Evolutionary conservation across 2,113 vertebrate species (phyloP).

Genomic region (Lucifuga dentata): DNA sequence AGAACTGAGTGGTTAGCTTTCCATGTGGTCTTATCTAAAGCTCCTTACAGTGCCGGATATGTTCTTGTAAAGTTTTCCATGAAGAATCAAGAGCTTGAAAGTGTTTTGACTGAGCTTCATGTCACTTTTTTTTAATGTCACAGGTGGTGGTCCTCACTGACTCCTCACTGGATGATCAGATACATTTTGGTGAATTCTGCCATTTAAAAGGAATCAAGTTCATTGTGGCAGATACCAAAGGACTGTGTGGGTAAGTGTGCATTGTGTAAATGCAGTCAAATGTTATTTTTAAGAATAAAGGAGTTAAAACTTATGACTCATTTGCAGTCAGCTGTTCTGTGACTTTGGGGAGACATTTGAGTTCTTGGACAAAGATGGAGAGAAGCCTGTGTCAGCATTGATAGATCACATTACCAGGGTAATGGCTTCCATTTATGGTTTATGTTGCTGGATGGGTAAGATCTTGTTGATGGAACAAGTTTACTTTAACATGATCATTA

Average conservation of each 20-base stretch:
- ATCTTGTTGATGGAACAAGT: too few relatives aligned
- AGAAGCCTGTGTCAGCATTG: conserved; percentile 64
- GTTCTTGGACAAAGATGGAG: conserved; percentile 81
- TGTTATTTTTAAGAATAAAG: not conserved
- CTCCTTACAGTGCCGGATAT: too few relatives aligned
- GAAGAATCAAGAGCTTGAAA: too few relatives aligned
- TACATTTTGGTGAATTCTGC: conserved; percentile 83
- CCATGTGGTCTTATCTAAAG: too few relatives aligned
- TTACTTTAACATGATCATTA: too few relatives aligned
- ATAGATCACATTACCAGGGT: conserved; percentile 88
- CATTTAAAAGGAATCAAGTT: conserved; percentile 82
- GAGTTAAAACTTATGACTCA: conserved; percentile 10
- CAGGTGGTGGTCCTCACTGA: conserved; percentile 92
- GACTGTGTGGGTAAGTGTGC: conserved; percentile 88
- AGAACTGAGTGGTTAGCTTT: too few relatives aligned
- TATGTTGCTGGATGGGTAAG: not conserved
- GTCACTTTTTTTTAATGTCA: too few relatives aligned
- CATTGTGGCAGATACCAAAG: conserved; percentile 87
- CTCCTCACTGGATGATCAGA: conserved; percentile 88
- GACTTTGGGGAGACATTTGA: conserved; percentile 89
- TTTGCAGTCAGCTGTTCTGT: conserved; percentile 90
- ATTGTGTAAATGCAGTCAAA: not conserved
- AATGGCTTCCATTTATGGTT: conserved; percentile 8
- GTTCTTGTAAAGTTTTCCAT: too few relatives aligned
- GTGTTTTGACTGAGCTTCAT: too few relatives aligned